Evolutionary conservation across 1,140 invertebrate species (phyloP).

Genomic region (Macrocentrus cingulum): DNA sequence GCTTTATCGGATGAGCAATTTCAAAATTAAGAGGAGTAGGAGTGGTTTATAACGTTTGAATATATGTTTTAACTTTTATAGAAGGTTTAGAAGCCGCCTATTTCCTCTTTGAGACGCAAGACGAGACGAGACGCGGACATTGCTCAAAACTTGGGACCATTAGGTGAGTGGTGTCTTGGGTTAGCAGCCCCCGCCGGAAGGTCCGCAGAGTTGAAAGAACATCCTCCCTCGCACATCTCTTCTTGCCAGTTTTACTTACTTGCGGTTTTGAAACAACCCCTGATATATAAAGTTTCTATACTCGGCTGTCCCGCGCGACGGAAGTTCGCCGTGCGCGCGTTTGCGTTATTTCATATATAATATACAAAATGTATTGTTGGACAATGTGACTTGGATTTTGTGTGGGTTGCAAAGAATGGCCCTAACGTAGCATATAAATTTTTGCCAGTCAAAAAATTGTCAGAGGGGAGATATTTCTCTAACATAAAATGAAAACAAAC

Average conservation of each 20-base stretch:
- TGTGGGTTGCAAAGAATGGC: too few relatives aligned
- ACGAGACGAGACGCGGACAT: slow-evolving; percentile 42
- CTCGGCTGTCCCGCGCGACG: not conserved
- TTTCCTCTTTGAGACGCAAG: too few relatives aligned
- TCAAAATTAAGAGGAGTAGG: too few relatives aligned
- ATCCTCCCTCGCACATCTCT: not conserved
- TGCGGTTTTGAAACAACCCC: slow-evolving; percentile 2
- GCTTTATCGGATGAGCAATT: too few relatives aligned
- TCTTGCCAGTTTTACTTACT: not conserved
- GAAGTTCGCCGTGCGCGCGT: not conserved
- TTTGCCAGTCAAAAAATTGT: too few relatives aligned
- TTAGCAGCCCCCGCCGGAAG: slow-evolving; percentile 22
- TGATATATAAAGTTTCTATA: not conserved
- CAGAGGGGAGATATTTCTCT: too few relatives aligned
- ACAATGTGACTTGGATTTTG: not conserved
- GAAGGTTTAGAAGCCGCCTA: too few relatives aligned
- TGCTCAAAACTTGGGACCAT: slow-evolving; percentile 46
- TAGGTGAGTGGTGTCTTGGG: slow-evolving; percentile 31
- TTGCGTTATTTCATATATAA: not conserved
- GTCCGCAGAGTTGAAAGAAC: slow-evolving; percentile 28
- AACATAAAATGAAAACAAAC: too few relatives aligned
- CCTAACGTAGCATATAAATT: too few relatives aligned
- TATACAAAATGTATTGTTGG: not conserved
- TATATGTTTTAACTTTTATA: too few relatives aligned
- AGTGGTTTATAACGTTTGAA: too few relatives aligned